A percentile compares a stretch with the other conserved stretches of the same genome.
Conservation (phyloP, 2,797 vertebrate genomes). For the Podarcis siculus region DNA sequence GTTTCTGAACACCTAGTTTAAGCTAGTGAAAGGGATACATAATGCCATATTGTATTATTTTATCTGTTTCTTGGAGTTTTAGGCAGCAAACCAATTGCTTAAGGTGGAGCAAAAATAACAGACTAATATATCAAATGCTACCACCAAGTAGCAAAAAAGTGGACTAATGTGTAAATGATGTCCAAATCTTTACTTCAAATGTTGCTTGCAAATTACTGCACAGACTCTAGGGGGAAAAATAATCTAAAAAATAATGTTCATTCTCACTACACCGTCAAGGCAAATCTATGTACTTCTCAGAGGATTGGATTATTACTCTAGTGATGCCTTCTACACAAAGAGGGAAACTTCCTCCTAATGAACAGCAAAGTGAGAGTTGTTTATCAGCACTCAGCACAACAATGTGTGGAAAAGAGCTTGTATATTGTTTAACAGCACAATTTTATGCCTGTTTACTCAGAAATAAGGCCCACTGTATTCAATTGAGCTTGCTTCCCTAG, state of each 20-base stretch:
- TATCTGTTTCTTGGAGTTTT: not conserved
- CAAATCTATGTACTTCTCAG: not conserved
- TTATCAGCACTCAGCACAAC: not conserved
- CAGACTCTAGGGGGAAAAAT: too few species aligned
- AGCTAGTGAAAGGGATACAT: not conserved
- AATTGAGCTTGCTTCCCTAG: not conserved
- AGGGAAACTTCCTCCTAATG: not conserved
- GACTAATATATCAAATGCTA: not conserved
- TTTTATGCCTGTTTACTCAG: not conserved
- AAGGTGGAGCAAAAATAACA: not conserved
- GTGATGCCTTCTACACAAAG: not conserved
- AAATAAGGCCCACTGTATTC: not conserved
- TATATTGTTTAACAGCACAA: not conserved
- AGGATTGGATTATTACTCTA: not conserved
- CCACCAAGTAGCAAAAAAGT: too few species aligned
- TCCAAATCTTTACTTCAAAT: too few species aligned
- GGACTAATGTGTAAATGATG: too few species aligned
- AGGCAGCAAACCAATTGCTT: not conserved
- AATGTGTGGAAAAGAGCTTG: not conserved
- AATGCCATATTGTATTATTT: not conserved
- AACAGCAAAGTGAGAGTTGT: not conserved
- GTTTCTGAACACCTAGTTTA: not conserved
- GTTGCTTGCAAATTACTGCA: too few species aligned
- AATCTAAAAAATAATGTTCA: too few species aligned
- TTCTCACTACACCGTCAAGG: not conserved